A percentile compares a stretch with the other conserved stretches of the same genome.
phyloP scores from a whole-genome alignment of 1,140 invertebrate genomes.

The Dermatophagoides farinae region DNA sequence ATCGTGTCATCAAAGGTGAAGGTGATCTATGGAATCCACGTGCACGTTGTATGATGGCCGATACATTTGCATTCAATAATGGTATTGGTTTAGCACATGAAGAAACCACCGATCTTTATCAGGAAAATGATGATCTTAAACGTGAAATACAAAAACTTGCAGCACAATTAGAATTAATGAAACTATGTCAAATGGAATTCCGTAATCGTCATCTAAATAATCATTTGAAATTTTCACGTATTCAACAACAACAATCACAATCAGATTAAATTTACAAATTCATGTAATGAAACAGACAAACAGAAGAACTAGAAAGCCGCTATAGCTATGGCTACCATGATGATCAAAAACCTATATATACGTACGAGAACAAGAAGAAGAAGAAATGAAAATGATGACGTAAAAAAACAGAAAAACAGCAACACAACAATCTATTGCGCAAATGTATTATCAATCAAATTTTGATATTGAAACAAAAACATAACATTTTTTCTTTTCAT shows the following conservation, averaged over 20 bases:
- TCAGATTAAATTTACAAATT: slow-evolving; percentile 31
- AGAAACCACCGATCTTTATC: slow-evolving; percentile 52
- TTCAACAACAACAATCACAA: slow-evolving; percentile 27
- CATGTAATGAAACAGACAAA: background rate
- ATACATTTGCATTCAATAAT: slow-evolving; percentile 57
- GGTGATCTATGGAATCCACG: slow-evolving; percentile 66
- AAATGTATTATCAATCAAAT: too few relatives aligned
- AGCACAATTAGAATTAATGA: slow-evolving; percentile 75
- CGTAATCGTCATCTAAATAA: slow-evolving; percentile 74
- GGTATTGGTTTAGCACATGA: slow-evolving; percentile 55
- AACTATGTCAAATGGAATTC: slow-evolving; percentile 74
- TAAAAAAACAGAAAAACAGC: too few relatives aligned
- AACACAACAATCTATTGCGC: too few relatives aligned
- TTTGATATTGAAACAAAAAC: too few relatives aligned
- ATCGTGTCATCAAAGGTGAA: slow-evolving; percentile 52
- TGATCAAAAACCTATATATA: too few relatives aligned
- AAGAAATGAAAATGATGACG: too few relatives aligned
- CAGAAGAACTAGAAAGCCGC: too few relatives aligned
- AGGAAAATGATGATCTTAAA: slow-evolving; percentile 74
- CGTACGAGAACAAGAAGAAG: too few relatives aligned
- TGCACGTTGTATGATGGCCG: slow-evolving; percentile 41
- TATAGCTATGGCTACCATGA: too few relatives aligned
- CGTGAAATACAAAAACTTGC: slow-evolving; percentile 74
- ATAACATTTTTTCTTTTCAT: too few relatives aligned
- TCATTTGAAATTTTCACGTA: slow-evolving; percentile 51